Evolutionary conservation across 1,140 invertebrate species (phyloP).

Genomic region (Bombus picipes): DNA sequence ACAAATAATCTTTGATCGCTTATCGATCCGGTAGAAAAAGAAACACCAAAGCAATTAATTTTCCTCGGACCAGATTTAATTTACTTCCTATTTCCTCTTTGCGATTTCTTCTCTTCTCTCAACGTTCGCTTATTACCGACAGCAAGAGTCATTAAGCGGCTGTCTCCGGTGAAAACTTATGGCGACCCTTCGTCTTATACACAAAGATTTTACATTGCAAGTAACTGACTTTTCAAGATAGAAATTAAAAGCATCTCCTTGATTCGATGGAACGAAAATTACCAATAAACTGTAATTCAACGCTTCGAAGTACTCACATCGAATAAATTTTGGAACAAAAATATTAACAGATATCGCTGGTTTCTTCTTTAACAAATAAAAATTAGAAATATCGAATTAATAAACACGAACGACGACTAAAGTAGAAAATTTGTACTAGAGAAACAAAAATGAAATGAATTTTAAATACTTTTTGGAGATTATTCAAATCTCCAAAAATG

Average conservation of each 20-base stretch:
- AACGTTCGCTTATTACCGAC: conserved; percentile 15
- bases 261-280: not conserved
- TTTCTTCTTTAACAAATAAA: not conserved
- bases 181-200: not conserved
- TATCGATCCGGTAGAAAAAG: no score
- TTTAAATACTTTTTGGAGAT: no score
- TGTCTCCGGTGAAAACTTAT: conserved; percentile 39
- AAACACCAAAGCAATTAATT: conserved; percentile 16
- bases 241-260: not conserved
- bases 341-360: not conserved
- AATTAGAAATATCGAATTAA: no score
- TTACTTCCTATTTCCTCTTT: conserved; percentile 58
- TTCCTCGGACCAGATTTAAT: conserved; percentile 18
- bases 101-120: conserved; percentile 37
- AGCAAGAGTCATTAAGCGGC: conserved; percentile 28
- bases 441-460: no score
- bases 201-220: not conserved
- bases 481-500: no score
- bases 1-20: not conserved
- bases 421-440: no score
- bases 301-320: not conserved
- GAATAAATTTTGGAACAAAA: not conserved
- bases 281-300: not conserved
- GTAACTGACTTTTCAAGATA: not conserved
- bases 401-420: not conserved